Evolutionary conservation across 2,113 vertebrate genomes (phyloP).

Genomic region (Hyaena hyaena): DNA sequence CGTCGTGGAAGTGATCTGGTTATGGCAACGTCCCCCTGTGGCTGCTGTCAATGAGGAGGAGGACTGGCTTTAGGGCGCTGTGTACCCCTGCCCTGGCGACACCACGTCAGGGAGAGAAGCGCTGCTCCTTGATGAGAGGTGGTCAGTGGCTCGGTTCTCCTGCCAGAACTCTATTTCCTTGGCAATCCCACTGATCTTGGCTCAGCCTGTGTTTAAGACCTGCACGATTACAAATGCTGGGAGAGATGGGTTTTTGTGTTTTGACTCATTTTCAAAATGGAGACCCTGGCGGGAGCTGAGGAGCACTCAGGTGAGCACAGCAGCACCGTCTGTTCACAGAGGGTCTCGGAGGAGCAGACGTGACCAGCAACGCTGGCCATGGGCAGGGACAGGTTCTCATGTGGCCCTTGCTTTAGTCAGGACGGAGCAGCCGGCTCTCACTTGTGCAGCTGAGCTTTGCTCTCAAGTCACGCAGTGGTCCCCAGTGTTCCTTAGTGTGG

Average conservation of each 20-base stretch:
- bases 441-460: background rate
- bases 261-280: background rate
- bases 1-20: background rate
- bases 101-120: background rate
- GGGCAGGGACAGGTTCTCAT: background rate
- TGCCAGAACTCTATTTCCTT: background rate
- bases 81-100: background rate
- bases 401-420: background rate
- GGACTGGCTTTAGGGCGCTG: background rate
- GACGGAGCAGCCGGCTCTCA: accelerated
- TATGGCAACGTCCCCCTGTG: background rate
- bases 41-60: accelerated
- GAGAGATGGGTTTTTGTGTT: background rate
- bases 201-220: background rate
- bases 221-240: background rate
- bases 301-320: background rate
- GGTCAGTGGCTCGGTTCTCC: too few species aligned
- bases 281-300: background rate
- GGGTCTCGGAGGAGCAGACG: background rate
- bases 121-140: background rate
- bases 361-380: accelerated
- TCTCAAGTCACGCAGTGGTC: background rate
- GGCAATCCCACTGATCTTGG: too few species aligned
- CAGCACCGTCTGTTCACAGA: background rate
- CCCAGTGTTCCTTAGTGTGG: too few species aligned